These are phyloP conservation scores for Drosophila mayaguana DNA, from an alignment of 2,888 invertebrate genomes.

Conservation along the genomic window DNA sequence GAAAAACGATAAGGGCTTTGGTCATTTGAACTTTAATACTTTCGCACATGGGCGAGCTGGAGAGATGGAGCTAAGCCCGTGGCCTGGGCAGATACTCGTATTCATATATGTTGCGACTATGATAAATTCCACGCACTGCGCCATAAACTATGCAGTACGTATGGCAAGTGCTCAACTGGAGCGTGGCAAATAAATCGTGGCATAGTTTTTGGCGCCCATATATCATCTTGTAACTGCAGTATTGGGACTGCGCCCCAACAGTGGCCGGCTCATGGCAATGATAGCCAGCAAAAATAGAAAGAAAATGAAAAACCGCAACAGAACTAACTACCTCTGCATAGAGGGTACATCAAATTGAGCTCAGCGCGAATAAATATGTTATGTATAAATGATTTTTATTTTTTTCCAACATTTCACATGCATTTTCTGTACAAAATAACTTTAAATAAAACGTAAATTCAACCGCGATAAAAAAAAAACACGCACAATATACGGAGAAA, in stretches of 20 bases:
- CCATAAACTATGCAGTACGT: slow-evolving; percentile 72
- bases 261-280: neutral
- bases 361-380: neutral
- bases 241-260: neutral
- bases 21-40: slow-evolving; percentile 51
- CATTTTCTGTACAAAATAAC: slow-evolving; percentile 77
- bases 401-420: slow-evolving; percentile 76
- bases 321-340: neutral
- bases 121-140: slow-evolving; percentile 65
- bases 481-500: slow-evolving; percentile 37
- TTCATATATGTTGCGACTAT: slow-evolving; percentile 17
- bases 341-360: neutral
- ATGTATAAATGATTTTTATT: slow-evolving; percentile 44
- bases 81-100: neutral
- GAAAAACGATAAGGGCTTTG: slow-evolving; percentile 12
- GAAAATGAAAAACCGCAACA: neutral
- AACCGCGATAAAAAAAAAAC: slow-evolving; percentile 73
- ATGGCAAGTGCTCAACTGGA: slow-evolving; percentile 63
- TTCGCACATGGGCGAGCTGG: slow-evolving; percentile 19
- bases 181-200: slow-evolving; percentile 73
- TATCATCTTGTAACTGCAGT: slow-evolving; percentile 46
- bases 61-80: slow-evolving; percentile 4
- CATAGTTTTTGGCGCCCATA: slow-evolving; percentile 55
- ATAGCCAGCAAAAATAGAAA: neutral
- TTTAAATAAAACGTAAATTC: slow-evolving; percentile 70